phyloP scores from a whole-genome alignment of 2,888 invertebrate genomes.

The Seira ritae region DNA sequence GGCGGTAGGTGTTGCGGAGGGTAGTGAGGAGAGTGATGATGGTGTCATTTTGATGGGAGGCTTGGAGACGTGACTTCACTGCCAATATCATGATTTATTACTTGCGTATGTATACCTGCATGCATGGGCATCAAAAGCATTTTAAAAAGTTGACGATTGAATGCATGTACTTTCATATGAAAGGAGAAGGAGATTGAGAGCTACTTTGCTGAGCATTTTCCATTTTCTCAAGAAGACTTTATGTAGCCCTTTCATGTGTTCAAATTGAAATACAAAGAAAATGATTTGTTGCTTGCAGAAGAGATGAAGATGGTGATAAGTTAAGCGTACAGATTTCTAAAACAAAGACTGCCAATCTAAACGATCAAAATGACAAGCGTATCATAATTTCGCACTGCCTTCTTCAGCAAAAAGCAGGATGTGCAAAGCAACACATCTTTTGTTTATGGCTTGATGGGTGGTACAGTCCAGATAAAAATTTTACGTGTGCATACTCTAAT shows the following conservation, averaged over 20 bases:
- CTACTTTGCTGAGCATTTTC: no score
- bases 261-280: background rate
- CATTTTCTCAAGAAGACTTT: background rate
- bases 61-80: conserved; percentile 54
- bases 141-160: background rate
- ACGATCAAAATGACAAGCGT: background rate
- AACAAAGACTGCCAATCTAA: background rate
- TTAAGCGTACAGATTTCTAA: background rate
- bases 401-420: no score
- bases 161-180: background rate
- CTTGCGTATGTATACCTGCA: background rate
- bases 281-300: conserved; percentile 7
- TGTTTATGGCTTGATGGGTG: conserved; percentile 9
- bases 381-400: background rate
- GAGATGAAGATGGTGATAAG: conserved; percentile 1
- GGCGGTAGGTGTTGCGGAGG: conserved; percentile 5
- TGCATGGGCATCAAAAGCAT: background rate
- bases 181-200: no score
- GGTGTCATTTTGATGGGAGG: conserved; percentile 12
- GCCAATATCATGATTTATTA: conserved; percentile 56
- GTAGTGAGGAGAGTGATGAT: background rate
- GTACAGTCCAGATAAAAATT: background rate
- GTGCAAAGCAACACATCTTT: background rate
- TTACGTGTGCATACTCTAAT: background rate
- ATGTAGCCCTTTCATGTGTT: no score